These are phyloP conservation scores for Axinella damicornis DNA, from an alignment of 37 sponge, comb jelly and placozoan genomes.

Conservation along the genomic window DNA sequence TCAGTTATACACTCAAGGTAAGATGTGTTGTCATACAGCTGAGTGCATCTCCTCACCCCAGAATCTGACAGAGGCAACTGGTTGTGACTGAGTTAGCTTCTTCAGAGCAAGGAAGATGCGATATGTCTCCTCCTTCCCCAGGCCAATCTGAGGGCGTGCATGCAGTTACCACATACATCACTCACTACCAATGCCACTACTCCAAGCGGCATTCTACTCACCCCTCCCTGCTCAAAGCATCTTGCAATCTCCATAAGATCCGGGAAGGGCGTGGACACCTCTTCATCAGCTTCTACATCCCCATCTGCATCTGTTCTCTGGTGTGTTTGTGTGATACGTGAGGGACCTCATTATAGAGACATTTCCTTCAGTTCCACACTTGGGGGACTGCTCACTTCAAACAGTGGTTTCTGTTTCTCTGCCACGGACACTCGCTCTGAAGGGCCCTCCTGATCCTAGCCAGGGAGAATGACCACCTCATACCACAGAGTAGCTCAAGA, in stretches of 20 bases:
- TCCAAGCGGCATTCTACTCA: too few species aligned
- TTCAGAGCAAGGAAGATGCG: conserved; percentile 91
- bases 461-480: too few species aligned
- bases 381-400: conserved; percentile 52
- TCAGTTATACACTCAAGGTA: conserved; percentile 6
- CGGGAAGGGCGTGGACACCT: conserved; percentile 87
- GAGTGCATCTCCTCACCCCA: conserved; percentile 88
- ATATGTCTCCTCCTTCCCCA: conserved; percentile 82
- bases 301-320: conserved; percentile 61
- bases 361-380: too few species aligned
- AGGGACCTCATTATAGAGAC: too few species aligned
- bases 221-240: conserved; percentile 92
- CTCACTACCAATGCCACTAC: too few species aligned
- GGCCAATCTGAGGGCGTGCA: conserved; percentile 82
- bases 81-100: conserved; percentile 77
- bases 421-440: conserved; percentile 76
- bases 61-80: conserved; percentile 85
- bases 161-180: too few species aligned
- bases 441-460: conserved; percentile 74
- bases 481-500: too few species aligned
- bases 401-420: conserved; percentile 81
- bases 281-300: conserved; percentile 90
- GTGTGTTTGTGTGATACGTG: too few species aligned
- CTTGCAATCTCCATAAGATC: conserved; percentile 82
- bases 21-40: background rate